Evolutionary conservation across 2,888 invertebrate genomes (phyloP), one percentile per base, ranked within the genome.

Genomic region (Tiliacea aurago): DNA sequence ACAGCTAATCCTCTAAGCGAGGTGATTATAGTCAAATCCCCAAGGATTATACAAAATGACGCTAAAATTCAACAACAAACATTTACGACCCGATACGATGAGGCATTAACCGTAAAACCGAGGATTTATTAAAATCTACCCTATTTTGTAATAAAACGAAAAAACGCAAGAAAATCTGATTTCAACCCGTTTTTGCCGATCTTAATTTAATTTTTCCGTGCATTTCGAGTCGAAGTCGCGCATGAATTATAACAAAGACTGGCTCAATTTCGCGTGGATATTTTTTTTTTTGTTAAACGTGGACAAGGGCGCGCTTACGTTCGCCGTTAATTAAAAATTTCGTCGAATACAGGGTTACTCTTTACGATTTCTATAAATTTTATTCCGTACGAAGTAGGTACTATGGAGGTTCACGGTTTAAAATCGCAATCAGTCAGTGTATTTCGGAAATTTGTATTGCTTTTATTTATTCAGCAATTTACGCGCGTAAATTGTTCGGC

Each of bases 311-410:
- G 41, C 82, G 78, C 87, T 86, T 88, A 90, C 89, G 89, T 90
- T 87, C 75, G 61, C 61, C 86, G 90, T 92, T 92, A 93, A 93
- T 93, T 93, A 92, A 93, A 92, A 89, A 88, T 87, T 90, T 90
- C 88, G 76, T 87, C 84, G 88, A 85, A 86, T 78, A 68, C 65
- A 72, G 68, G 90, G 87, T 91, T 88, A 89, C 85, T 86, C 85
- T 86, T 79, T 79, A 80, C 83, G 65, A 85, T 87, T 86, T 86
- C 87, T 85, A 88, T 89, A 87, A 89, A 90, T 89, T 86, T 86
- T 78, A 87, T 90, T 86, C 80, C 75, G 56, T 28, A 28, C 23
- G 59, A 70, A 78, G 74, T 74, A 70, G 76, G 74, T 74, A 71
- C 78, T 70, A 62, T 70, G 53, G 37, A 59, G 62, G 47, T 53